Evolutionary conservation across 2,888 invertebrate species (phyloP).

Genomic region (Drosophila merina): DNA sequence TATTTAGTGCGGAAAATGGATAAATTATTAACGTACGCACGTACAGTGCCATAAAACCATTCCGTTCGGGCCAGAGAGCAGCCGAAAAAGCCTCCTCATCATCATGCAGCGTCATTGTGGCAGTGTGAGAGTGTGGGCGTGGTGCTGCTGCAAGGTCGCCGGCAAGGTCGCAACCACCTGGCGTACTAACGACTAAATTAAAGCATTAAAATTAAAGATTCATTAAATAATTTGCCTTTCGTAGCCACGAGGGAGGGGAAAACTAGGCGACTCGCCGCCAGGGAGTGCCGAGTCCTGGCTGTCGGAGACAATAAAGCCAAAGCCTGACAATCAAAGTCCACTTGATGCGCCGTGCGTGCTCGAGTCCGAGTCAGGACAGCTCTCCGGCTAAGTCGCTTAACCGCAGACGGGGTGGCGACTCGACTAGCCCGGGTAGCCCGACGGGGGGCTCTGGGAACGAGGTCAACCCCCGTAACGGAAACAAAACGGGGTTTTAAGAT

Average conservation of each 20-base stretch:
- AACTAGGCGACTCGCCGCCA: background rate
- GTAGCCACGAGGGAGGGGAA: background rate
- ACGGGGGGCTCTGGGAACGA: slow-evolving; percentile 11
- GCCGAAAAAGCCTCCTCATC: slow-evolving; percentile 37
- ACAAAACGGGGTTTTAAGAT: background rate
- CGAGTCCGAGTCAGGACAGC: slow-evolving; percentile 60
- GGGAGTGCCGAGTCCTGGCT: slow-evolving; percentile 1
- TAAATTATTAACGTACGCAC: slow-evolving; percentile 62
- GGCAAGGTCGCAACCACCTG: slow-evolving; percentile 55
- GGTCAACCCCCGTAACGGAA: slow-evolving; percentile 13
- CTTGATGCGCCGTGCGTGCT: slow-evolving; percentile 75
- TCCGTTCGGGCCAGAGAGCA: slow-evolving; percentile 29
- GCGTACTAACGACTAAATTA: slow-evolving; percentile 50
- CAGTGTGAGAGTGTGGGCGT: background rate
- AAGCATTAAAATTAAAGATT: slow-evolving; percentile 74
- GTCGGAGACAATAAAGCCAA: slow-evolving; percentile 24
- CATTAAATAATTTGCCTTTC: slow-evolving; percentile 54
- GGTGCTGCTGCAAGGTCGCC: slow-evolving; percentile 59
- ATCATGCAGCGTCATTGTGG: slow-evolving; percentile 13
- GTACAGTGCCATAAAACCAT: slow-evolving; percentile 47
- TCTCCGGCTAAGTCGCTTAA: slow-evolving; percentile 1
- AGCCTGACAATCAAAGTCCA: slow-evolving; percentile 69
- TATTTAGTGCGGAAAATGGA: slow-evolving; percentile 73
- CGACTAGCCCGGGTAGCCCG: background rate
- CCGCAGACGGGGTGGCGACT: slow-evolving; percentile 1